phyloP scores from a whole-genome alignment of 2,113 vertebrate species.

The Regulus satrapa region DNA sequence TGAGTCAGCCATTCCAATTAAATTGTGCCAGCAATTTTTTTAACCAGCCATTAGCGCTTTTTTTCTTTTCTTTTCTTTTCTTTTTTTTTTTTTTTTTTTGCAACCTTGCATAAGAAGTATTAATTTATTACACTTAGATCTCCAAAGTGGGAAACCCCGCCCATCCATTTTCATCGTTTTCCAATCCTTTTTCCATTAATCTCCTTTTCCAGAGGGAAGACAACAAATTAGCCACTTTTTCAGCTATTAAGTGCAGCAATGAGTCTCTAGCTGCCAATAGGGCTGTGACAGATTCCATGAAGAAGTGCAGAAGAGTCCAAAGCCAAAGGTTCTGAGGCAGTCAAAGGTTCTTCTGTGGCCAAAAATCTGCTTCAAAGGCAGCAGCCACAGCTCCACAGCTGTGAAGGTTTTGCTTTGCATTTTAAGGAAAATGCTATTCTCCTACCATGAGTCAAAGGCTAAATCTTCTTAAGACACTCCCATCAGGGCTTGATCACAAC shows the following conservation, averaged over 20 bases:
- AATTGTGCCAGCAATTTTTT: constrained; percentile 11
- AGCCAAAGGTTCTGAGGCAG: background rate
- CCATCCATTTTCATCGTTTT: background rate
- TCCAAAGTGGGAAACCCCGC: background rate
- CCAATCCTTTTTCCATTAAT: background rate
- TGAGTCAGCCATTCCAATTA: constrained; percentile 32
- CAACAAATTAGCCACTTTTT: background rate
- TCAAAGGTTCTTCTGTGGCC: background rate
- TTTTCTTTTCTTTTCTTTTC: background rate
- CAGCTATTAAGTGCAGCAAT: background rate
- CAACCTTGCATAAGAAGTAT: background rate
- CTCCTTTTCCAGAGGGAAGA: background rate
- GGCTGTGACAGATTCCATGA: background rate
- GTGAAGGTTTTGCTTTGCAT: background rate
- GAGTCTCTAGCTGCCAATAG: background rate
- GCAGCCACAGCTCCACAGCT: background rate
- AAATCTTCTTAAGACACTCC: background rate
- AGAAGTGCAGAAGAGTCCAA: background rate
- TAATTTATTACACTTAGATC: background rate
- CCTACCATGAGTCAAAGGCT: background rate
- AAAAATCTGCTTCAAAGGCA: background rate
- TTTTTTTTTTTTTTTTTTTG: background rate
- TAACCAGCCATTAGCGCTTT: background rate
- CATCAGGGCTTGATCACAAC: background rate
- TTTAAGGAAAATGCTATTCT: background rate